These are phyloP conservation scores for Hirundo rustica DNA, from an alignment of 2,797 vertebrate genomes.

Conservation along the genomic window DNA sequence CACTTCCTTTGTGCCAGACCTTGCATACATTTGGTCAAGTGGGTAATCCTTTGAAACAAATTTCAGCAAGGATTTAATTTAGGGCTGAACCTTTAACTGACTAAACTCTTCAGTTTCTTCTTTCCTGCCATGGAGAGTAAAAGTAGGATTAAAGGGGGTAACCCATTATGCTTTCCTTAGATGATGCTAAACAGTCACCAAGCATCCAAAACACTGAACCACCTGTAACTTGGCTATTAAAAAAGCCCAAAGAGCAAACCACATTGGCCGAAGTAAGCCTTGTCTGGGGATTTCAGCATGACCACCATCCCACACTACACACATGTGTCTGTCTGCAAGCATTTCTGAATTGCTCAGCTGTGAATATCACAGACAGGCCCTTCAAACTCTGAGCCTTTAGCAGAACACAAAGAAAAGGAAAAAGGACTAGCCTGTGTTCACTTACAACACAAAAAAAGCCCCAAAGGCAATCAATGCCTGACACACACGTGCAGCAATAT, in stretches of 20 bases:
- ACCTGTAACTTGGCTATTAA: neutral
- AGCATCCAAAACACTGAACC: neutral
- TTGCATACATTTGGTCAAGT: neutral
- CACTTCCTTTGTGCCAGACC: neutral
- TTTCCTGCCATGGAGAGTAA: neutral
- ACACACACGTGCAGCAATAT: constrained; percentile 11
- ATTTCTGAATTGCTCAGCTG: constrained; percentile 33
- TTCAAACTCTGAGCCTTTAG: constrained; percentile 41
- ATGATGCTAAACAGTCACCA: neutral
- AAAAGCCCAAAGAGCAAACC: neutral
- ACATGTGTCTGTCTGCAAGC: neutral
- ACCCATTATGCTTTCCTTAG: neutral
- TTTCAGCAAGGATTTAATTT: neutral
- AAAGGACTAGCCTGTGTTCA: constrained; percentile 5
- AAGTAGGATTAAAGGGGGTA: neutral
- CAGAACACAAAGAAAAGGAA: constrained; percentile 48
- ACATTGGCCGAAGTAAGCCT: neutral
- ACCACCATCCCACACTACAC: neutral
- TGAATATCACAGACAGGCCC: neutral
- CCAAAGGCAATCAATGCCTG: constrained; percentile 51
- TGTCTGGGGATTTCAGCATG: neutral
- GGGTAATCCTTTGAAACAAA: neutral
- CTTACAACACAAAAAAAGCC: constrained; percentile 44
- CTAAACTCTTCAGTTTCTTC: neutral
- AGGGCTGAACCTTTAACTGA: neutral